A percentile compares a stretch with the other conserved stretches of the same genome.
phyloP scores from a whole-genome alignment of 64 coral and sea anemone species.

The Dendronephthya gigantea region DNA sequence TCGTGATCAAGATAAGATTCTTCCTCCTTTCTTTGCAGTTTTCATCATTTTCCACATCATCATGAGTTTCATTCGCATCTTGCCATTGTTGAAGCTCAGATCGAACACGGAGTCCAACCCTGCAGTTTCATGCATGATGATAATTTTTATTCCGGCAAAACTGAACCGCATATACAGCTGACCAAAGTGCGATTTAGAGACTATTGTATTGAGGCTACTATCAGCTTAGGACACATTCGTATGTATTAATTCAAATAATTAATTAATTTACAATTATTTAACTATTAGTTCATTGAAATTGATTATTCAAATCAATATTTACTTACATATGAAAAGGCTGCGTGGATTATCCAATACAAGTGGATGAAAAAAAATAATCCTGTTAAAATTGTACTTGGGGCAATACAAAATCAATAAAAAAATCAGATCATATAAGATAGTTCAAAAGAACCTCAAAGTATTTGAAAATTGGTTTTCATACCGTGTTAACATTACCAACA shows the following conservation, averaged over 20 bases:
- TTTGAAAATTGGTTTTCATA: slow-evolving; percentile 24
- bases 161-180: background rate
- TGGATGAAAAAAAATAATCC: background rate
- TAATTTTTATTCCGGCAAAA: background rate
- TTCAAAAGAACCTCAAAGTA: too few species aligned
- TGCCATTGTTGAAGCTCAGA: background rate
- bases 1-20: background rate
- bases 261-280: too few species aligned
- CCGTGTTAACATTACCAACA: slow-evolving; percentile 94
- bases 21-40: slow-evolving; percentile 20
- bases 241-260: too few species aligned
- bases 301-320: background rate
- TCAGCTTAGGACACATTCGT: too few species aligned
- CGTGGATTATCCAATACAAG: background rate
- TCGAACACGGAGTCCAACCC: background rate
- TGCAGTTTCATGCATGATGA: background rate
- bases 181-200: too few species aligned
- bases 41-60: slow-evolving; percentile 25
- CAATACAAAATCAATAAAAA: background rate
- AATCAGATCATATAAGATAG: too few species aligned
- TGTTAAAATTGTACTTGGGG: background rate
- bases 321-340: slow-evolving; percentile 98
- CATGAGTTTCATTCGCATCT: slow-evolving; percentile 49
- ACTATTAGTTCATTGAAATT: too few species aligned
- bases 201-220: too few species aligned